Percentiles rank a stretch among this genome's conserved stretches.
Conservation (phyloP, 2,797 vertebrate genomes). For the Ciconia nigra region DNA sequence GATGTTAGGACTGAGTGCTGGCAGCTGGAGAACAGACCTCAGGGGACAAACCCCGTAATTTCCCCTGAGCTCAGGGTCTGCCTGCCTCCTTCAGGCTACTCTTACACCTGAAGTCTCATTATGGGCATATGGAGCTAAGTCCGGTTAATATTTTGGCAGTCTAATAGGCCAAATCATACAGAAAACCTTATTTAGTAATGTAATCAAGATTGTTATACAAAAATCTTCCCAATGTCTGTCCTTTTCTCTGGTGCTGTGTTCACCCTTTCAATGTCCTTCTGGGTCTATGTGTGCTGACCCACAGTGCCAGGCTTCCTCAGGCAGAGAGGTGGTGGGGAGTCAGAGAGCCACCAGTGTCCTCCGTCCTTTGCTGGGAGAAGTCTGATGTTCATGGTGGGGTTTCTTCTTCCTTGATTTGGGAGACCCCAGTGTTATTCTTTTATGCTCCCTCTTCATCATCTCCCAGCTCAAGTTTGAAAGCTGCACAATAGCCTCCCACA, state of each 20-base stretch:
- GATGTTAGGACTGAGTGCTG: background rate
- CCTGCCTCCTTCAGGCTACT: background rate
- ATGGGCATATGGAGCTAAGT: background rate
- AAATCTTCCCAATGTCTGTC: background rate
- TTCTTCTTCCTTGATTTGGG: background rate
- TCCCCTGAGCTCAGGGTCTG: background rate
- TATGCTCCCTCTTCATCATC: background rate
- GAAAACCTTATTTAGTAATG: background rate
- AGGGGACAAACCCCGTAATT: background rate
- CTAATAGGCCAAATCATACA: background rate
- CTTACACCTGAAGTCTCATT: background rate
- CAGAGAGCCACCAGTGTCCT: background rate
- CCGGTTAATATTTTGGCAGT: background rate
- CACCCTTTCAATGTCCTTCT: background rate
- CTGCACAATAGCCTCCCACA: background rate
- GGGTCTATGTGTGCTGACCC: background rate
- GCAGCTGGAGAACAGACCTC: background rate
- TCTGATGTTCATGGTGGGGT: background rate
- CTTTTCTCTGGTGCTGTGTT: background rate
- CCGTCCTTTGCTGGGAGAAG: background rate
- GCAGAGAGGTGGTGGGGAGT: background rate
- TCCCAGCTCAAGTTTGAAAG: background rate
- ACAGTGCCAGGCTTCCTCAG: background rate
- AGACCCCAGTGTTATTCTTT: background rate
- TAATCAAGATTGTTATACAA: background rate